Evolutionary conservation across 2,888 invertebrate species (phyloP).

Genomic region (Parnassius glacialis): DNA sequence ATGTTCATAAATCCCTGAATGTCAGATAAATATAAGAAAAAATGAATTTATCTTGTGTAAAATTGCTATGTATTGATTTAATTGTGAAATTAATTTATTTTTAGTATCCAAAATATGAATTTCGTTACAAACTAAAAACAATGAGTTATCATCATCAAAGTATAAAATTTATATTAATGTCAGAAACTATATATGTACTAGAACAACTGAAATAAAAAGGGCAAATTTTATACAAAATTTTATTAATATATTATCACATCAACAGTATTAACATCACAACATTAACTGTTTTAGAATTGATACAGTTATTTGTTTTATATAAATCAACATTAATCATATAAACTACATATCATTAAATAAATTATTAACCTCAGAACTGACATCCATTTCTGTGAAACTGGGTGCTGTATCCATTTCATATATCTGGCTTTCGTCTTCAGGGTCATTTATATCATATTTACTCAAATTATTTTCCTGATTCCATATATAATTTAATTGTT

Average conservation of each 20-base stretch:
- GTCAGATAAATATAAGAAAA: conserved; percentile 49
- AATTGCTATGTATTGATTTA: conserved; percentile 64
- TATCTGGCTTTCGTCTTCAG: conserved; percentile 63
- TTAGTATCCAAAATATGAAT: conserved; percentile 23
- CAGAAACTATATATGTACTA: too few species aligned
- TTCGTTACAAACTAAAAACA: neutral
- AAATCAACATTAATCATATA: too few species aligned
- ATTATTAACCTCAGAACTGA: conserved; percentile 62
- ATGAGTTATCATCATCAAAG: neutral
- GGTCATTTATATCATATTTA: conserved; percentile 47
- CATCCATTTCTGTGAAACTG: conserved; percentile 54
- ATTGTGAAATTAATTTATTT: conserved; percentile 47
- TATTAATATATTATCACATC: too few species aligned
- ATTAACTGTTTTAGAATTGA: too few species aligned
- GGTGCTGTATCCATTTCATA: conserved; percentile 71
- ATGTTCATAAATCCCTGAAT: conserved; percentile 29
- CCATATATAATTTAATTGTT: conserved; percentile 57
- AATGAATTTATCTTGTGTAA: conserved; percentile 71
- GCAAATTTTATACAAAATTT: too few species aligned
- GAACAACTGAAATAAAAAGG: too few species aligned
- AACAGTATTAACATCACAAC: too few species aligned
- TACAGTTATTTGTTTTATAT: too few species aligned
- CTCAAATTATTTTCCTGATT: conserved; percentile 62
- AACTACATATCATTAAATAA: conserved; percentile 70
- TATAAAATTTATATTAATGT: neutral